A percentile compares a stretch with the other conserved stretches of the same genome.
phyloP scores from a whole-genome alignment of 2,888 invertebrate genomes.

The Halictus ligatus region DNA sequence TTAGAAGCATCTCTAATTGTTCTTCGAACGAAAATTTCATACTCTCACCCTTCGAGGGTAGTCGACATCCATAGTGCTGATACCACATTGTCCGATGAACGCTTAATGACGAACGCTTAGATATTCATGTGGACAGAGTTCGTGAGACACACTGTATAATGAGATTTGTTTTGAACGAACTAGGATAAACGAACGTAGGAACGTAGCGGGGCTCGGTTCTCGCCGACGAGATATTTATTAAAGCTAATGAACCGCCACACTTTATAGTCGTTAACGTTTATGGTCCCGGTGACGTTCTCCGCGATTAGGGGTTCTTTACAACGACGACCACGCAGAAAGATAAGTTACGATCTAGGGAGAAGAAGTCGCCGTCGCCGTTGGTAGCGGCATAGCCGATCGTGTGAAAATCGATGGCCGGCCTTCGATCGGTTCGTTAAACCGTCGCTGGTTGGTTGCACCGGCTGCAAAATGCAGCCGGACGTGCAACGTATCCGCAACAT shows the following conservation, averaged over 20 bases:
- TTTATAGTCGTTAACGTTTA: constrained; percentile 13
- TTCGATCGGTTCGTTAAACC: constrained; percentile 72
- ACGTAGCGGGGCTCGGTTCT: neutral
- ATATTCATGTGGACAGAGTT: too few relatives aligned
- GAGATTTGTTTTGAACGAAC: neutral
- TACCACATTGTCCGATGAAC: too few relatives aligned
- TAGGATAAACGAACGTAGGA: neutral
- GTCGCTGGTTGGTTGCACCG: constrained; percentile 40
- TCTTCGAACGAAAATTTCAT: too few relatives aligned
- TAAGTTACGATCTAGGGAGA: constrained; percentile 42
- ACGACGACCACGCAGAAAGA: constrained; percentile 37
- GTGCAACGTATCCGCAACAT: constrained; percentile 60
- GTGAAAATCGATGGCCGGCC: constrained; percentile 68
- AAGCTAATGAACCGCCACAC: neutral
- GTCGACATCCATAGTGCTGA: too few relatives aligned
- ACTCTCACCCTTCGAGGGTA: too few relatives aligned
- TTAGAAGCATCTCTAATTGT: too few relatives aligned
- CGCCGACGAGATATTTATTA: neutral
- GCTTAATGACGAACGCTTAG: too few relatives aligned
- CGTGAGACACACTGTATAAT: too few relatives aligned
- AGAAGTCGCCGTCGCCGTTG: constrained; percentile 23
- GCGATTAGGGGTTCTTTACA: constrained; percentile 20
- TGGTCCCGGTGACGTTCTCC: neutral
- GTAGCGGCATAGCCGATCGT: constrained; percentile 52
- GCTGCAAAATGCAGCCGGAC: constrained; percentile 65